Evolutionary conservation across 2,113 vertebrate species (phyloP).

Genomic region (Callithrix jacchus): DNA sequence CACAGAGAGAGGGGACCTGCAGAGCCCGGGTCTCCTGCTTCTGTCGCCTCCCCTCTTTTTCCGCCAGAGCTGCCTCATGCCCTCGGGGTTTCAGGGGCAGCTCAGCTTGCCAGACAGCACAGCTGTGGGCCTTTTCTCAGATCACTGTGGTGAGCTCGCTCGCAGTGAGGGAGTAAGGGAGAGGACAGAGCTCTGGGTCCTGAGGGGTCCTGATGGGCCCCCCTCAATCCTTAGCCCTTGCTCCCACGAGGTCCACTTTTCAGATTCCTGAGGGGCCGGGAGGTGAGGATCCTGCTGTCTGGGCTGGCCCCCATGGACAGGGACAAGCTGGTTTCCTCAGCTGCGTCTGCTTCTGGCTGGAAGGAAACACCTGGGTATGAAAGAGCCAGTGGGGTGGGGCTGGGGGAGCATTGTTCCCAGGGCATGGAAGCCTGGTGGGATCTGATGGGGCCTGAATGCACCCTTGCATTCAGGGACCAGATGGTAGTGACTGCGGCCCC

Average conservation of each 20-base stretch:
- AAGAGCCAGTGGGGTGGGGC: not conserved
- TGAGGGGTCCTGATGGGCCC: not conserved
- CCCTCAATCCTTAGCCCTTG: not conserved
- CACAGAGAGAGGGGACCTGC: not conserved
- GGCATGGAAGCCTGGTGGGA: not conserved
- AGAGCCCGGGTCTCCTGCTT: not conserved
- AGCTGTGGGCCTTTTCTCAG: not conserved
- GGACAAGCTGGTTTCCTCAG: constrained; percentile 21
- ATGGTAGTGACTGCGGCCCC: not conserved
- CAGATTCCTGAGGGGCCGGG: not conserved
- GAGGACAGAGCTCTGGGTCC: not conserved
- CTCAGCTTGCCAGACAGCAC: not conserved
- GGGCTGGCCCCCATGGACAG: not conserved
- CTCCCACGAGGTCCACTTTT: not conserved
- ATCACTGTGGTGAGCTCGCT: not conserved
- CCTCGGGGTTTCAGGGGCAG: not conserved
- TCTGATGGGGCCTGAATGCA: not conserved
- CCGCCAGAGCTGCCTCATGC: fast-evolving
- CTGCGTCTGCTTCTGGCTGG: not conserved
- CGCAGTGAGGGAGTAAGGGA: not conserved
- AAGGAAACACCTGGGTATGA: constrained; percentile 73
- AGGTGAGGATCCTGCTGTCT: not conserved
- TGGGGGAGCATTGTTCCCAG: constrained; percentile 27
- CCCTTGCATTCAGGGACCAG: not conserved
- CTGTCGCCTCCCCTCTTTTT: too few species aligned